Conservation (phyloP, 1,140 invertebrate genomes). For the Hirudo medicinalis region DNA sequence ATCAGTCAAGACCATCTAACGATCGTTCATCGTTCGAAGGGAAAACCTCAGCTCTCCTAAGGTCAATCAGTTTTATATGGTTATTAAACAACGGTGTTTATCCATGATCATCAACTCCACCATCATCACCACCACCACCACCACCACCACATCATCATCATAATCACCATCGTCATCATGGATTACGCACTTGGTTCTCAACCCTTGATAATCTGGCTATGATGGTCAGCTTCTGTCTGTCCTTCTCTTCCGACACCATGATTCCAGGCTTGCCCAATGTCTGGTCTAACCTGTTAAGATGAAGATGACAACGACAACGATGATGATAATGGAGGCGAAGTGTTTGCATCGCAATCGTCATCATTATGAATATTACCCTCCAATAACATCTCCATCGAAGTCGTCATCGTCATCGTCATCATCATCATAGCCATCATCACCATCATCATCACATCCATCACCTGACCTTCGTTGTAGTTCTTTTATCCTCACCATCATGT, state of each 20-base stretch:
- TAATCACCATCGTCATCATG: too few species aligned
- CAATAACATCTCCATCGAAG: background rate
- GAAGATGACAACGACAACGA: background rate
- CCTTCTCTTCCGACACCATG: conserved; percentile 41
- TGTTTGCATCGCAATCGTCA: too few species aligned
- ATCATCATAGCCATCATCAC: background rate
- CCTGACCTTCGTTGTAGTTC: conserved; percentile 66
- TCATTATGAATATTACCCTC: background rate
- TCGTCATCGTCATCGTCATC: background rate
- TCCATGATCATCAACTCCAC: too few species aligned
- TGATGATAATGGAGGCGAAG: background rate
- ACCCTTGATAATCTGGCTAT: conserved; percentile 58
- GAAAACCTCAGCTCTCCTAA: too few species aligned
- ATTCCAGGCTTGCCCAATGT: conserved; percentile 19
- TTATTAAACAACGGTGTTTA: too few species aligned
- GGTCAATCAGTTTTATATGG: too few species aligned
- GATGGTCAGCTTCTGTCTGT: conserved; percentile 59
- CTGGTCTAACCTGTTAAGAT: conserved; percentile 16
- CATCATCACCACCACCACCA: too few species aligned
- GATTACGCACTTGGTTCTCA: conserved; percentile 54
- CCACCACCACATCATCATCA: too few species aligned
- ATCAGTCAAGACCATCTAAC: too few species aligned
- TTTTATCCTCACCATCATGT: conserved; percentile 73
- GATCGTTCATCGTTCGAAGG: too few species aligned
- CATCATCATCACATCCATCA: background rate